A percentile compares a stretch with the other conserved stretches of the same genome.
These are phyloP conservation scores for Toxostoma redivivum DNA, from an alignment of 2,113 vertebrate genomes.

Conservation along the genomic window DNA sequence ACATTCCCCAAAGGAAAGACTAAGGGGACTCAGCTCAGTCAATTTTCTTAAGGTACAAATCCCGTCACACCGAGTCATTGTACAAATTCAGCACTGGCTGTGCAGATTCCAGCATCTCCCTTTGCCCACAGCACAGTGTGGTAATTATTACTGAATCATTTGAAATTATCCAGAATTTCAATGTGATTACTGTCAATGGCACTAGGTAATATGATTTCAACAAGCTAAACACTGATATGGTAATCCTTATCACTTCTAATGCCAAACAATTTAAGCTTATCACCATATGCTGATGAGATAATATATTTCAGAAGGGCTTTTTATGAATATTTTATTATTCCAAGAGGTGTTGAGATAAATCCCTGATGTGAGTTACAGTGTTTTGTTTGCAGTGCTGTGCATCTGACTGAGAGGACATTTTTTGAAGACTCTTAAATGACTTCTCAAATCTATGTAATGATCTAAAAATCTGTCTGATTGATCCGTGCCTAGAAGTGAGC, in stretches of 20 bases:
- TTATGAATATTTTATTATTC: conserved; percentile 1
- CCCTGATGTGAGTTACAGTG: neutral
- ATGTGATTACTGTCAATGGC: neutral
- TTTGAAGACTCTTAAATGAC: neutral
- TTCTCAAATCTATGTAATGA: neutral
- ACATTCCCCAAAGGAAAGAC: neutral
- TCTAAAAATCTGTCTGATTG: neutral
- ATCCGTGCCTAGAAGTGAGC: neutral
- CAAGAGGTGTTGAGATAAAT: neutral
- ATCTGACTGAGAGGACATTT: neutral
- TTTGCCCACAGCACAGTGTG: neutral
- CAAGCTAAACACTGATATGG: neutral
- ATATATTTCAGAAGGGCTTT: conserved; percentile 9
- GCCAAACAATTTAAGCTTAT: conserved; percentile 30
- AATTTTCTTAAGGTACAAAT: neutral
- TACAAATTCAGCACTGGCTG: neutral
- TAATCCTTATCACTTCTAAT: conserved; percentile 14
- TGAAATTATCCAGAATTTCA: conserved; percentile 16
- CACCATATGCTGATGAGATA: conserved; percentile 20
- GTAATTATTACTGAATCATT: conserved; percentile 9
- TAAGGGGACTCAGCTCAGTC: neutral
- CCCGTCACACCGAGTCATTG: neutral
- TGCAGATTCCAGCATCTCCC: neutral
- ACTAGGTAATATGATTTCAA: neutral
- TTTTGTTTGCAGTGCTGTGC: neutral